Evolutionary conservation across 2,888 invertebrate genomes (phyloP), one percentile per base, ranked within the genome.

Genomic region (Polymixis flavicincta): DNA sequence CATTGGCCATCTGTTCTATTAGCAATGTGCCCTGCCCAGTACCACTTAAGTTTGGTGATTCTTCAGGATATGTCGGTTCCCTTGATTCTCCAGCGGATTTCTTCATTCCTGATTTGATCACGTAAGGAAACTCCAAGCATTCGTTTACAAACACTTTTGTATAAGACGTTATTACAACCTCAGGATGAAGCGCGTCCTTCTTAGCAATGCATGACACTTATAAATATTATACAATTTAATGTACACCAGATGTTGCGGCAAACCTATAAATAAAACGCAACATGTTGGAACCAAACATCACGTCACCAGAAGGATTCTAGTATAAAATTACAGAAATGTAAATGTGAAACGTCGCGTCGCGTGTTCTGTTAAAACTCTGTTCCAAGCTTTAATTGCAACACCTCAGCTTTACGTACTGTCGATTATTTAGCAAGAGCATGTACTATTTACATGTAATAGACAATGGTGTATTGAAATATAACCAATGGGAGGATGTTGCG

Each of bases 381-480:
- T 76, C 48, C 37, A 19, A 25, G 45, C 80, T 69, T 82, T 48
- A 68, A 57, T 72, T 82, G 82, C 78, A 81, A 81, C 69, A 82
- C 82, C 54, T 65, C 32, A 37, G 4, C 25, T 70, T 63, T 80
- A 59, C 76, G 59, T 71, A n/a, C 75, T 32, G 59, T 57, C 63
- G 37, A 78, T 74, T 28, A 72, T 82, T 82, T 82, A 63, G 82
- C 76, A 83, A 83, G 25, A 82, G 48, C 50, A 28, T 70, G 68
- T 78, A 73, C 66, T 83, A 82, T 71, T 82, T 83, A 83, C 78
- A 64, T 82, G 7, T 63, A 77, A 66, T 67, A 82, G 70, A 82
- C 81, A 82, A 82, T 82, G 52, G 81, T 11, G 78, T 78, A 82
- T 80, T 82, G 76, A 83, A 82, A 69, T 55, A 65, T 72, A 42